Conservation (phyloP, 1,140 invertebrate genomes). For the Aplysia californica region DNA sequence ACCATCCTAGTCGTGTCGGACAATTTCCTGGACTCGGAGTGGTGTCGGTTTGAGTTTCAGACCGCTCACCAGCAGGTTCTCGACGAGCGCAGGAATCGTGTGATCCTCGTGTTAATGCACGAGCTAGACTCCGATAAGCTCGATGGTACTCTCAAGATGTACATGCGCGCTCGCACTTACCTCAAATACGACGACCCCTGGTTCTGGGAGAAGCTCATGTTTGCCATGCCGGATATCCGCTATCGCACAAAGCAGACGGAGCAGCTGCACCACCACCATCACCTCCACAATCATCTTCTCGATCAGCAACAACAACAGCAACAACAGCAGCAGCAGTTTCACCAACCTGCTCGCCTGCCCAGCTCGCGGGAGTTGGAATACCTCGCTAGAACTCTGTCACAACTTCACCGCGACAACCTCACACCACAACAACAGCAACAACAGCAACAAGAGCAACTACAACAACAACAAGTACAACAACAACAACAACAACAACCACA, state of each 20-base stretch:
- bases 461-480: not conserved
- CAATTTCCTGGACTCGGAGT: constrained; percentile 46
- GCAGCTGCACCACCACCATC: constrained; percentile 11
- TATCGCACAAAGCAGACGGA: constrained; percentile 9
- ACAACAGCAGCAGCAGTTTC: not conserved
- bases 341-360: constrained; percentile 6
- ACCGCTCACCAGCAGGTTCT: constrained; percentile 48
- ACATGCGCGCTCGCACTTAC: constrained; percentile 74
- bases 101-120: constrained; percentile 46
- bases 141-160: constrained; percentile 40
- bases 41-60: constrained; percentile 53
- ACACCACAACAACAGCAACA: not conserved
- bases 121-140: constrained; percentile 43
- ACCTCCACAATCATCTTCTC: too few species aligned
- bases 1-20: constrained; percentile 49
- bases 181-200: constrained; percentile 76
- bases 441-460: not conserved
- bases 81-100: constrained; percentile 35
- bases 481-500: not conserved
- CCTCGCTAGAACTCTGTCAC: constrained; percentile 20
- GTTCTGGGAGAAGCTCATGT: constrained; percentile 94
- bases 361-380: constrained; percentile 30
- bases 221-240: constrained; percentile 78
- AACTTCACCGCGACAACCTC: too few species aligned
- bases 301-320: not conserved